phyloP scores from a whole-genome alignment of 2,888 invertebrate genomes.

The Phanerotoma sp. region DNA sequence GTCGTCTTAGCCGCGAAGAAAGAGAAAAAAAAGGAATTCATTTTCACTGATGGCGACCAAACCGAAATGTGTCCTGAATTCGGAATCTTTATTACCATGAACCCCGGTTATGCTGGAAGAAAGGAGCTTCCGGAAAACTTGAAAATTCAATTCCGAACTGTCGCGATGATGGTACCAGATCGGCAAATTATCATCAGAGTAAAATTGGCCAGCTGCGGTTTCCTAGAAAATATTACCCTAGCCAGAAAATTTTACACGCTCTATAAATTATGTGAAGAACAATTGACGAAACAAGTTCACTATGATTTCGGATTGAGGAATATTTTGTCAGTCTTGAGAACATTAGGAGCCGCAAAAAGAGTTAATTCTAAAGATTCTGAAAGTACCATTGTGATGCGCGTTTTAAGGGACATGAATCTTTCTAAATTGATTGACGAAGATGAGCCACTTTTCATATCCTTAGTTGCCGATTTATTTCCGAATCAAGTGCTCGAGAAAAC shows the following conservation, averaged over 20 bases:
- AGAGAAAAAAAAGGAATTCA: slow-evolving; percentile 86
- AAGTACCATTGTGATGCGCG: slow-evolving; percentile 95
- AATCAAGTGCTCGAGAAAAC: slow-evolving; percentile 93
- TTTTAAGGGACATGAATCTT: slow-evolving; percentile 96
- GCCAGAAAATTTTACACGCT: slow-evolving; percentile 95
- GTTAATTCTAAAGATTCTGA: slow-evolving; percentile 90
- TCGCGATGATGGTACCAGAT: slow-evolving; percentile 99
- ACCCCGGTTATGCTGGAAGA: slow-evolving; percentile 95
- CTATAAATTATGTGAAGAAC: slow-evolving; percentile 96
- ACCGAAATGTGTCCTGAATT: slow-evolving; percentile 94
- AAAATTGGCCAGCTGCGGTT: slow-evolving; percentile 94
- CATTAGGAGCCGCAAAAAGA: slow-evolving; percentile 89
- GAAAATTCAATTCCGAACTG: slow-evolving; percentile 96
- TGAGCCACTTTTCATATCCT: slow-evolving; percentile 94
- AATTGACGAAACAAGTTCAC: slow-evolving; percentile 93
- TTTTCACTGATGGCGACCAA: slow-evolving; percentile 92
- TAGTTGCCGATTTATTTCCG: slow-evolving; percentile 94
- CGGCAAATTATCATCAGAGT: slow-evolving; percentile 96
- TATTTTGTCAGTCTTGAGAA: slow-evolving; percentile 90
- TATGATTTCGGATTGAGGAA: slow-evolving; percentile 96
- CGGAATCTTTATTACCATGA: slow-evolving; percentile 98
- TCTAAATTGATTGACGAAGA: slow-evolving; percentile 97
- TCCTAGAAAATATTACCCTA: slow-evolving; percentile 90
- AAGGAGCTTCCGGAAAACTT: slow-evolving; percentile 96
- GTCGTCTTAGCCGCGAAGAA: slow-evolving; percentile 90